Base-by-base conservation (phyloP, 2,888 invertebrate species). In the Dicyrtoma fusca region DNA sequence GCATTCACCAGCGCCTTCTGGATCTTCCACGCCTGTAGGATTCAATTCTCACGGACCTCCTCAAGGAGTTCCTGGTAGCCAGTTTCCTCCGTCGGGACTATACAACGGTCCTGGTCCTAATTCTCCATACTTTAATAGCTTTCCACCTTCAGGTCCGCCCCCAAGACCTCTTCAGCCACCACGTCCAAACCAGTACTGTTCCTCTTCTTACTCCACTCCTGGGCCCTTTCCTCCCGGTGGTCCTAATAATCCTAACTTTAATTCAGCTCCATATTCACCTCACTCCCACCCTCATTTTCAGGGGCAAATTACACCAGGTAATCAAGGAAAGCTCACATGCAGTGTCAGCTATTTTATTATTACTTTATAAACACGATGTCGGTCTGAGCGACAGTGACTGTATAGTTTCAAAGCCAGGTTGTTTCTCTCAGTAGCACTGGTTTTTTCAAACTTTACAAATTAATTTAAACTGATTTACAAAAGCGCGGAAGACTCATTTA, bases 1-100 rank as follows among this genome's bases (percentile, higher is more conserved):
- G 81, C 92, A 92, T 82, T 92, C 92, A 77, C 94, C 94, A 81
- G 91, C 89, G 82, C 92, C 91, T 80, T 92, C 88, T 82, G 92
- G 89, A 82, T 88, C 90, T 64, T 92, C 92, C 80, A 92, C 93
- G 51, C 92, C 93, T 10, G 92, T 90, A 23, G 88, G 87, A 69
- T 81, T 80, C 49, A 80, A 79, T 14, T 88, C 88, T 53, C 77
- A 80, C 68, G 87, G 87, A 81, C 81, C 82, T 57, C 86, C 86
- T 73, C 85, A 84, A 69, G 84, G 86, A 85, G 44, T 42, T 42
- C 34, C 34, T 68, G 66, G 66, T 42, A 66, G 14, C 19, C 71
- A 71, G 55, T 75, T 75, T 63, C 82, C 82, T 74, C 85, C 84
- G 79, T 83, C 85, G 51, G 85, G 85, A 25, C 88, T 89, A 59